Conservation (phyloP, 1,140 invertebrate genomes). For the Drosophila azteca region DNA sequence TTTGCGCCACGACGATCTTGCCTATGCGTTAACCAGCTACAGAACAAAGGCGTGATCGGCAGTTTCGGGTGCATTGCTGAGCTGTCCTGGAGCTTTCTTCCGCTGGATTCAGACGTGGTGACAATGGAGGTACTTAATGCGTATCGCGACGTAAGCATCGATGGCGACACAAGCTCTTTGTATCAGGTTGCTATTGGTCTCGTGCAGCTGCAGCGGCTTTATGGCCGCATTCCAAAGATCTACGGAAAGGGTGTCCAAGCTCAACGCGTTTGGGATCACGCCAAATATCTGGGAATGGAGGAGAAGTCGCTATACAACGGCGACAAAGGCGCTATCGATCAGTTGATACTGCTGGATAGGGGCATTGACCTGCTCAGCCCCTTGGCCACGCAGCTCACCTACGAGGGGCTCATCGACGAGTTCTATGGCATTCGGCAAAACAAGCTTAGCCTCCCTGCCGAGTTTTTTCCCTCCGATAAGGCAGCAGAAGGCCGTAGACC, state of each 20-base stretch:
- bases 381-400: conserved; percentile 97
- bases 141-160: conserved; percentile 92
- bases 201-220: conserved; percentile 93
- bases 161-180: conserved; percentile 94
- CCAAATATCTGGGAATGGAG: conserved; percentile 91
- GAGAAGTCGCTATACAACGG: conserved; percentile 85
- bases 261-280: conserved; percentile 94
- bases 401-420: conserved; percentile 96
- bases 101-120: conserved; percentile 95
- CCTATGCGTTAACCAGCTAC: conserved; percentile 92
- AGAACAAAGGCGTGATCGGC: conserved; percentile 92
- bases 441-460: conserved; percentile 92
- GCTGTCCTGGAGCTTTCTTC: conserved; percentile 94
- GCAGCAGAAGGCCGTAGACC: conserved; percentile 85
- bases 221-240: conserved; percentile 94
- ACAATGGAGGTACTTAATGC: conserved; percentile 95
- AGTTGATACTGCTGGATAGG: conserved; percentile 94
- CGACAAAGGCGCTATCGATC: conserved; percentile 89
- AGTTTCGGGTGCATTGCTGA: conserved; percentile 92
- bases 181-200: conserved; percentile 95
- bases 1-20: conserved; percentile 95
- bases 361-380: conserved; percentile 96
- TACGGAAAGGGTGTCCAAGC: conserved; percentile 95
- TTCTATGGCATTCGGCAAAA: conserved; percentile 86
- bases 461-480: conserved; percentile 89